Percentiles rank a stretch among this genome's conserved stretches.
Conservation (phyloP, 92 coral and sea anemone species). For the Chrysogorgia sp. region DNA sequence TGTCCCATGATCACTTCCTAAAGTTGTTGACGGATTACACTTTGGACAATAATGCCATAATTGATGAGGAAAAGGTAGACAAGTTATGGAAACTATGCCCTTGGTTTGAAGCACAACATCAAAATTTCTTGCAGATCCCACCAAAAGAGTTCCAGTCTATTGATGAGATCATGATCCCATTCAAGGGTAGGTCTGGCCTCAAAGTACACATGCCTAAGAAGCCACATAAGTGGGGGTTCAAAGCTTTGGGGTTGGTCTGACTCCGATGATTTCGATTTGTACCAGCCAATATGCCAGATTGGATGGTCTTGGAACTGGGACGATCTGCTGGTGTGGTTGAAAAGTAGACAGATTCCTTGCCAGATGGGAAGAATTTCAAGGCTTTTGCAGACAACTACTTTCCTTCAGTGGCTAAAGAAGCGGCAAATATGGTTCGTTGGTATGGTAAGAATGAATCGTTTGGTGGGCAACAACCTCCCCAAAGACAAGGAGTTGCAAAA, state of each 20-base stretch:
- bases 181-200: slow-evolving; percentile 26
- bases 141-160: slow-evolving; percentile 15
- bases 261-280: slow-evolving; percentile 14
- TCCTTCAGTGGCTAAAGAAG: slow-evolving; percentile 12
- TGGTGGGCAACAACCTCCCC: not conserved
- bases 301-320: not conserved
- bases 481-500: not conserved
- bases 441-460: slow-evolving; percentile 15
- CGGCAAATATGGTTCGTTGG: slow-evolving; percentile 7
- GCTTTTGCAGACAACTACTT: slow-evolving; percentile 32
- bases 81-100: slow-evolving; percentile 36
- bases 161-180: slow-evolving; percentile 34
- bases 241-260: slow-evolving; percentile 31
- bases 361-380: slow-evolving; percentile 30
- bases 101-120: slow-evolving; percentile 14
- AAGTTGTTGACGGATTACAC: slow-evolving; percentile 5
- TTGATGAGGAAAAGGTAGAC: slow-evolving; percentile 19
- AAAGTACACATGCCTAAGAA: slow-evolving; percentile 27
- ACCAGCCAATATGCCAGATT: slow-evolving; percentile 31
- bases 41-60: slow-evolving; percentile 6
- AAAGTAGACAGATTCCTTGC: slow-evolving; percentile 29
- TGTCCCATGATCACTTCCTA: slow-evolving; percentile 9
- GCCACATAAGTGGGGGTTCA: slow-evolving; percentile 29
- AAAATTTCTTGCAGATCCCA: not conserved
- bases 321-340: slow-evolving; percentile 18